Conservation (phyloP, 2,797 vertebrate genomes). For the Cheirogaleus major region DNA sequence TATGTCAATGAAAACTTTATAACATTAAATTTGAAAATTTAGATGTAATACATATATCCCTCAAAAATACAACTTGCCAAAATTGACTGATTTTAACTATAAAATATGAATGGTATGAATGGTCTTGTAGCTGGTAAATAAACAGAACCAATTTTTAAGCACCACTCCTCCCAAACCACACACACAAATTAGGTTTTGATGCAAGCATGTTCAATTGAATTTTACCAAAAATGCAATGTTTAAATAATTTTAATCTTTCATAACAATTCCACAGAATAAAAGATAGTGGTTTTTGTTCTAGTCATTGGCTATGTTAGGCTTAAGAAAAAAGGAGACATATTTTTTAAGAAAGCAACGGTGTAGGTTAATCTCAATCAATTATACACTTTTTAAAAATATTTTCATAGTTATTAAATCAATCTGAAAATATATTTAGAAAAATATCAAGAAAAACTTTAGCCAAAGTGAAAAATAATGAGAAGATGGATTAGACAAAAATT, state of each 20-base stretch:
- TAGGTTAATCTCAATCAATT: neutral
- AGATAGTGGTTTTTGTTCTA: neutral
- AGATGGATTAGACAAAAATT: neutral
- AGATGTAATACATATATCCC: neutral
- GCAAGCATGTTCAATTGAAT: neutral
- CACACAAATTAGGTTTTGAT: neutral
- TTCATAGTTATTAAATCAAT: neutral
- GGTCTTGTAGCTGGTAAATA: neutral
- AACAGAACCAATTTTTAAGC: neutral
- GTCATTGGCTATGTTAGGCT: neutral
- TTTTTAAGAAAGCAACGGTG: neutral
- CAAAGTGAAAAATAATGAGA: neutral
- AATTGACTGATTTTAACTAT: neutral
- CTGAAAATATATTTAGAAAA: neutral
- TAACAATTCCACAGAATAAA: neutral
- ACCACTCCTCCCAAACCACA: accelerated
- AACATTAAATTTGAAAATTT: neutral
- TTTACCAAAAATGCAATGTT: neutral
- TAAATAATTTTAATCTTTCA: neutral
- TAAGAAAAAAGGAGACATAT: neutral
- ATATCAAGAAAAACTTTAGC: neutral
- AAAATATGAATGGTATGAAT: neutral
- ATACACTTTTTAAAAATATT: neutral
- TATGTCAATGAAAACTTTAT: neutral
- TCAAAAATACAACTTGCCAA: neutral